A percentile compares a stretch with the other conserved stretches of the same genome.
Evolutionary conservation across 2,797 vertebrate species (phyloP).

Genomic region (Taeniopygia guttata): DNA sequence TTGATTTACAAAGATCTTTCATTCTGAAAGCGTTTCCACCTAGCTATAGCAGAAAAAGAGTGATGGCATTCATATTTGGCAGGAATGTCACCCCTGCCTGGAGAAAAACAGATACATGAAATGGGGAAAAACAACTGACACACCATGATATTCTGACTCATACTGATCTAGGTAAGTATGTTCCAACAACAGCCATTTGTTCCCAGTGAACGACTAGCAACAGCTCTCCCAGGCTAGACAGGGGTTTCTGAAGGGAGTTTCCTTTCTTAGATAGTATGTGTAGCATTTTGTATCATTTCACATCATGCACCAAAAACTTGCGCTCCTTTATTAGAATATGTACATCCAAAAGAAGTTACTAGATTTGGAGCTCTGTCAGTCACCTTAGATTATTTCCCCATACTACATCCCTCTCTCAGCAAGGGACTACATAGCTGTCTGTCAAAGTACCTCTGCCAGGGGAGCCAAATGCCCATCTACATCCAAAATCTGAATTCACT

Average conservation of each 20-base stretch:
- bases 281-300: not conserved
- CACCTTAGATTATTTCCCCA: not conserved
- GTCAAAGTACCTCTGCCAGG: not conserved
- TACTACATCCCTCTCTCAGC: not conserved
- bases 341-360: not conserved
- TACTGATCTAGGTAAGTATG: not conserved
- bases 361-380: not conserved
- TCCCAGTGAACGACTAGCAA: not conserved
- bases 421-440: not conserved
- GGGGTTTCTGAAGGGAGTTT: not conserved
- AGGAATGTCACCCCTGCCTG: not conserved
- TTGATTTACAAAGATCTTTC: not conserved
- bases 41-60: not conserved
- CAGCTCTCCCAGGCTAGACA: not conserved
- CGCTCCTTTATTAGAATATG: not conserved
- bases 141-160: not conserved
- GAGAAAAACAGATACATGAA: conserved; percentile 17
- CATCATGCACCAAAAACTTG: not conserved
- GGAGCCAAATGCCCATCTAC: not conserved
- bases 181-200: not conserved
- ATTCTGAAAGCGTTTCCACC: conserved; percentile 20
- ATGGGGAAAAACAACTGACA: not conserved
- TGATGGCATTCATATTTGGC: not conserved
- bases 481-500: not conserved
- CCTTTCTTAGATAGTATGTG: not conserved